These are phyloP conservation scores for Linepithema humile DNA, from an alignment of 1,140 invertebrate species.

Conservation along the genomic window DNA sequence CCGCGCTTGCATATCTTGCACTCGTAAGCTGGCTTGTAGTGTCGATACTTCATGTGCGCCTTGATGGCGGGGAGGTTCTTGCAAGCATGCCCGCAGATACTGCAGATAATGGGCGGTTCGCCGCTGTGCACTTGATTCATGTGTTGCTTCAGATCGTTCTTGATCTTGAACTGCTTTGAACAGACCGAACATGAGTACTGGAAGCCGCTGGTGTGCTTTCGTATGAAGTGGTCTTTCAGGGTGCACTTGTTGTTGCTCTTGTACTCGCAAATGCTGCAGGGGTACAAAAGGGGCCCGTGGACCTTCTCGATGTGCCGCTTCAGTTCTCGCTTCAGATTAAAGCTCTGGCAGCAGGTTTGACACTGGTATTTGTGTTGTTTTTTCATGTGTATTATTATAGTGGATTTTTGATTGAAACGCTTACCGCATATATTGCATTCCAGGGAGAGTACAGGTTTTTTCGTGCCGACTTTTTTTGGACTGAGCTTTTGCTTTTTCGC, in stretches of 20 bases:
- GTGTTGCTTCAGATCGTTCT: slow-evolving; percentile 73
- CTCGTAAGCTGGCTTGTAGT: slow-evolving; percentile 73
- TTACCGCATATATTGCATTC: slow-evolving; percentile 57
- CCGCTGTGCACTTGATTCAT: slow-evolving; percentile 70
- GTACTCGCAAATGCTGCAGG: slow-evolving; percentile 76
- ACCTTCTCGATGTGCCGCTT: slow-evolving; percentile 80
- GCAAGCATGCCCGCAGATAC: slow-evolving; percentile 82
- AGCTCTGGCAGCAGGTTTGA: slow-evolving; percentile 67
- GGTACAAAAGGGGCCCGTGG: slow-evolving; percentile 61
- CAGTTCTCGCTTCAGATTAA: slow-evolving; percentile 64
- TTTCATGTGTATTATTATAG: slow-evolving; percentile 78
- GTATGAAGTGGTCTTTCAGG: slow-evolving; percentile 85
- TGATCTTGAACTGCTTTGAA: slow-evolving; percentile 79
- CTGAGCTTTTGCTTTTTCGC: neutral
- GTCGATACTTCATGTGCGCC: slow-evolving; percentile 75
- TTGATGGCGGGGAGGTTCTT: slow-evolving; percentile 80
- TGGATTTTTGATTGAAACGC: slow-evolving; percentile 82
- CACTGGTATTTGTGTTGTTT: slow-evolving; percentile 75
- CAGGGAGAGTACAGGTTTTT: neutral
- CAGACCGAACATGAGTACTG: slow-evolving; percentile 78
- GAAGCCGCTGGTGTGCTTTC: slow-evolving; percentile 72
- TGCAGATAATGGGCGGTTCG: slow-evolving; percentile 81
- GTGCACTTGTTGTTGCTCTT: slow-evolving; percentile 83
- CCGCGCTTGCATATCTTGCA: slow-evolving; percentile 79
- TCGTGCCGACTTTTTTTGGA: neutral